These are phyloP conservation scores for Monarcha castaneiventris DNA, from an alignment of 2,113 vertebrate species.

Conservation along the genomic window DNA sequence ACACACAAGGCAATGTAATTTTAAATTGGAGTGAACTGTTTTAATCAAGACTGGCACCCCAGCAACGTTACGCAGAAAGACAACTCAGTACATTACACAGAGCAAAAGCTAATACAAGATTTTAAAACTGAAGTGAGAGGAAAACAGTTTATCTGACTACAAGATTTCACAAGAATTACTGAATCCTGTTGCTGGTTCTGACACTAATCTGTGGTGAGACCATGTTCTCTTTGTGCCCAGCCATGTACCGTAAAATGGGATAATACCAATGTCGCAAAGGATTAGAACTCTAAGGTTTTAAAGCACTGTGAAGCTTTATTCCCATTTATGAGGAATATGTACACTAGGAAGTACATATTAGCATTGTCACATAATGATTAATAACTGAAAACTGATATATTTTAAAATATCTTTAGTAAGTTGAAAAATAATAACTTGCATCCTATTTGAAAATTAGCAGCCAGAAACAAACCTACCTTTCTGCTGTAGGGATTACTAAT, in stretches of 20 bases:
- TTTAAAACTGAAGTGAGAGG: not conserved
- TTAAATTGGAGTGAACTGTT: not conserved
- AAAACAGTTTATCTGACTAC: not conserved
- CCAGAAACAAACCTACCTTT: conserved; percentile 81
- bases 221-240: conserved; percentile 2
- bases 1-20: not conserved
- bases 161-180: conserved; percentile 18
- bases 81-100: not conserved
- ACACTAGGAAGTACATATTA: not conserved
- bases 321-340: not conserved
- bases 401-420: not conserved
- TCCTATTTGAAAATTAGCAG: not conserved
- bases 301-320: not conserved
- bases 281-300: not conserved
- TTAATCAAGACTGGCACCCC: not conserved
- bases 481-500: conserved; percentile 96
- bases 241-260: conserved; percentile 17
- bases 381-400: not conserved
- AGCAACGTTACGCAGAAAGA: not conserved
- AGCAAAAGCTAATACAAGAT: not conserved
- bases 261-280: not conserved
- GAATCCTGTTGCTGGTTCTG: not conserved
- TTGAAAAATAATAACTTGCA: not conserved
- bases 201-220: conserved; percentile 33
- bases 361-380: not conserved